Evolutionary conservation across 2,888 invertebrate genomes (phyloP), one percentile per base, ranked within the genome.

Genomic region (Caenorhabditis sp.): DNA sequence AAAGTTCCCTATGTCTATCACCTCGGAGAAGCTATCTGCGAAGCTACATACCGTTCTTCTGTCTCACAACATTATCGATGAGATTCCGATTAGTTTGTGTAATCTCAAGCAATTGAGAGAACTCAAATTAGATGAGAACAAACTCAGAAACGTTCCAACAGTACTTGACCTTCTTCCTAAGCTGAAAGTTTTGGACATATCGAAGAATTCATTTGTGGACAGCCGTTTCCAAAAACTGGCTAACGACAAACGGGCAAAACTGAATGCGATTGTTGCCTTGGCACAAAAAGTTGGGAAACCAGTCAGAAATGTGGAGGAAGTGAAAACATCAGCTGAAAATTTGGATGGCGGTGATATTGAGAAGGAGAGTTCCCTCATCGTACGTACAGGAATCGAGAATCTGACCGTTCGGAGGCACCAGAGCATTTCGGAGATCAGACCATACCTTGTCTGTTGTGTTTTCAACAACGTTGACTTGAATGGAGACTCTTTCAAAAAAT

Each of bases 371-470:
- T 8, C 49, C 1, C 28, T 77, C 2, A 28, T 41, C 8, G 54
- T 82, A 31, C 68, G 64, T 10, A 79, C 74, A 24, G 82, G 82
- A 61, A 69, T 74, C 24, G 69, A 77, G 4, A 44, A 74, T 44
- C 31, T 80, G 24, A 73, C 83, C 1, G 88, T 88, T 28, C 64
- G 80, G 19, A 64, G 86, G n/a, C 83, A 86, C 22, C 68, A 75
- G 24, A 84, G 84, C 19, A 87, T 88, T 12, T 26, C 63, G 1
- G 80, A 83, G 24, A 83, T 88, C 49, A 84, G 89, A n/a, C 86
- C 87, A 7, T 84, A 85, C 51, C 77, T 89, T 4, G 87, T 88
- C 44, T 86, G 87, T 28, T 85, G 86, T 58, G 86, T 89, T 14
- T 61, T 89, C 58, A 72, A 85, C 22, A 80, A 86, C 54, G 44